phyloP scores from a whole-genome alignment of 2,113 vertebrate genomes.

The Nestor notabilis region DNA sequence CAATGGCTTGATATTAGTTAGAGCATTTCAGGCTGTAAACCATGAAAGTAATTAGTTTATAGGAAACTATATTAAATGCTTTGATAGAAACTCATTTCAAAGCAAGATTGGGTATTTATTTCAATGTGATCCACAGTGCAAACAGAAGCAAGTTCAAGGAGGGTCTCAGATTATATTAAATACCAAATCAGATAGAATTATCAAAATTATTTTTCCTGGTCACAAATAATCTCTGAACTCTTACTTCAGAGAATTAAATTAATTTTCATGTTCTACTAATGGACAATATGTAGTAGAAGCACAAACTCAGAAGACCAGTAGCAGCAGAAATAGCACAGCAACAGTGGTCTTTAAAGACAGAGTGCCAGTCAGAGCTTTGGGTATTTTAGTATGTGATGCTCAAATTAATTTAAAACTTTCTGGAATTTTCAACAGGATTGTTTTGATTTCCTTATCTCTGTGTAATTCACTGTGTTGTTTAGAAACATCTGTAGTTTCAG shows the following conservation, averaged over 20 bases:
- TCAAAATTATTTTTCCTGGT: neutral
- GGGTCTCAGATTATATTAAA: neutral
- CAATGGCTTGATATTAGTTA: neutral
- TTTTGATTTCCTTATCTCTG: neutral
- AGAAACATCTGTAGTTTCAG: neutral
- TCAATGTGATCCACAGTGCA: neutral
- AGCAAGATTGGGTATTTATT: neutral
- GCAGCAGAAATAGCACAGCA: neutral
- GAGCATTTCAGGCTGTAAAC: neutral
- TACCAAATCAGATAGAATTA: neutral
- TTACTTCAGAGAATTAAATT: neutral
- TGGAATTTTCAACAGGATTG: neutral
- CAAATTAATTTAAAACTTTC: neutral
- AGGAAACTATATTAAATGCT: neutral
- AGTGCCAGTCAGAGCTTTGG: neutral
- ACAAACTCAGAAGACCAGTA: neutral
- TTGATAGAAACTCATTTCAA: neutral
- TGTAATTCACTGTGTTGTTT: neutral
- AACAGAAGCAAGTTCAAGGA: neutral
- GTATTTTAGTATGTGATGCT: neutral
- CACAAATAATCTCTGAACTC: neutral
- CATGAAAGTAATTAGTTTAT: neutral
- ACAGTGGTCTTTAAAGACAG: neutral
- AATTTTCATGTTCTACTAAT: neutral
- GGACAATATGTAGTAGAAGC: neutral